Evolutionary conservation across 2,888 invertebrate species (phyloP).

Genomic region (Epsilonema sp.): DNA sequence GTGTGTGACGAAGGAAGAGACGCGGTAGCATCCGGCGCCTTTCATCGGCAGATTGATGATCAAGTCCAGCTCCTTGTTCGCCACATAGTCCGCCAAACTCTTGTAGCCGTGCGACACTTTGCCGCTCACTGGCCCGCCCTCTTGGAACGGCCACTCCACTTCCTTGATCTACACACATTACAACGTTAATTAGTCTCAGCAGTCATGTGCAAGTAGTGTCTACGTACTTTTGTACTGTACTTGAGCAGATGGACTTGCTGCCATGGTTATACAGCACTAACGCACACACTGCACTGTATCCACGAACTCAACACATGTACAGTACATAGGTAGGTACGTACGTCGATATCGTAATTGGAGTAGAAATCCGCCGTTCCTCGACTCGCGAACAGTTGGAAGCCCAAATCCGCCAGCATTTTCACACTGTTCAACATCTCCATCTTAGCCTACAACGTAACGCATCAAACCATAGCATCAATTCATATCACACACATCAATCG

Average conservation of each 20-base stretch:
- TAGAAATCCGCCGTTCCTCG: conserved; percentile 99
- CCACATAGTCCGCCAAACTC: conserved; percentile 74
- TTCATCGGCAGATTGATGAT: conserved; percentile 94
- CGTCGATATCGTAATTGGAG: conserved; percentile 68
- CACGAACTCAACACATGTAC: too few species aligned
- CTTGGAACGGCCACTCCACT: conserved; percentile 89
- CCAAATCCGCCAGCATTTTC: conserved; percentile 60
- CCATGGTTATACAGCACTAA: too few species aligned
- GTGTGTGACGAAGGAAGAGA: conserved; percentile 58
- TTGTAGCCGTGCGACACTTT: conserved; percentile 49
- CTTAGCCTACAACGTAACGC: conserved; percentile 53
- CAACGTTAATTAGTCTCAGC: too few species aligned
- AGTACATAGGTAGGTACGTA: too few species aligned
- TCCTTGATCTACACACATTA: conserved; percentile 53
- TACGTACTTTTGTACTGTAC: too few species aligned
- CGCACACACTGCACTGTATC: too few species aligned
- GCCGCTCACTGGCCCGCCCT: conserved; percentile 45
- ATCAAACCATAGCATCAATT: too few species aligned
- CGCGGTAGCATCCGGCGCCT: conserved; percentile 65
- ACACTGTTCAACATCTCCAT: conserved; percentile 67
- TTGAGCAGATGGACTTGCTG: too few species aligned
- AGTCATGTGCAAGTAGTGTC: too few species aligned
- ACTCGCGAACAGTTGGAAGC: conserved; percentile 83
- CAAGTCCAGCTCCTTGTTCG: conserved; percentile 78
- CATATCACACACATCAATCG: too few species aligned